These are phyloP conservation scores for Trypoxylon attenuatum DNA, from an alignment of 2,888 invertebrate species.

Conservation along the genomic window DNA sequence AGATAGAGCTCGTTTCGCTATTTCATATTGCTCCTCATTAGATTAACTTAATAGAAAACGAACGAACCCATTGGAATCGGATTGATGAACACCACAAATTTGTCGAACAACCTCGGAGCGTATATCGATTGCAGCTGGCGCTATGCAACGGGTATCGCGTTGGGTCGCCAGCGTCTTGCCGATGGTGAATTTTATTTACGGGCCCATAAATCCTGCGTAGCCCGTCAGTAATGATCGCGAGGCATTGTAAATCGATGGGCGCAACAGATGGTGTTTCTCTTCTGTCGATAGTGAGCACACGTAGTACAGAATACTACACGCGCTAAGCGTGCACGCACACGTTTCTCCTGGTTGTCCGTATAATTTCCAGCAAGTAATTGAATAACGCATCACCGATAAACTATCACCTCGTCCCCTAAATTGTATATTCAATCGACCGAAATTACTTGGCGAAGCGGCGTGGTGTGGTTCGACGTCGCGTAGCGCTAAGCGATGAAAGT, in stretches of 20 bases:
- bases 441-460: constrained; percentile 35
- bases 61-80: not conserved
- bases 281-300: constrained; percentile 16
- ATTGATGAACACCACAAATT: constrained; percentile 24
- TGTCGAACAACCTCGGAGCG: constrained; percentile 22
- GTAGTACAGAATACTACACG: not conserved
- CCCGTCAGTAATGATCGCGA: constrained; percentile 42
- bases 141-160: constrained; percentile 1
- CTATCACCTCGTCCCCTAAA: constrained; percentile 30
- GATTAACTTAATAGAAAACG: constrained; percentile 1
- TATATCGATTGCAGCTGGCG: constrained; percentile 30
- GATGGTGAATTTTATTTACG: constrained; percentile 48
- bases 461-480: not conserved
- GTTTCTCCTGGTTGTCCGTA: not conserved
- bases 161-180: constrained; percentile 36
- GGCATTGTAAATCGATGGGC: constrained; percentile 36
- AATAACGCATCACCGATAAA: constrained; percentile 36
- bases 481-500: not conserved
- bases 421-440: constrained; percentile 15
- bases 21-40: too few species aligned
- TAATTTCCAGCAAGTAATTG: constrained; percentile 34
- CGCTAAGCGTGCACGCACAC: not conserved
- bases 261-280: constrained; percentile 49
- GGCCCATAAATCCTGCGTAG: constrained; percentile 36
- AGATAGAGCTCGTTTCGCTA: too few species aligned